Evolutionary conservation across 2,797 vertebrate species (phyloP).

Genomic region (Lophura swinhoii): DNA sequence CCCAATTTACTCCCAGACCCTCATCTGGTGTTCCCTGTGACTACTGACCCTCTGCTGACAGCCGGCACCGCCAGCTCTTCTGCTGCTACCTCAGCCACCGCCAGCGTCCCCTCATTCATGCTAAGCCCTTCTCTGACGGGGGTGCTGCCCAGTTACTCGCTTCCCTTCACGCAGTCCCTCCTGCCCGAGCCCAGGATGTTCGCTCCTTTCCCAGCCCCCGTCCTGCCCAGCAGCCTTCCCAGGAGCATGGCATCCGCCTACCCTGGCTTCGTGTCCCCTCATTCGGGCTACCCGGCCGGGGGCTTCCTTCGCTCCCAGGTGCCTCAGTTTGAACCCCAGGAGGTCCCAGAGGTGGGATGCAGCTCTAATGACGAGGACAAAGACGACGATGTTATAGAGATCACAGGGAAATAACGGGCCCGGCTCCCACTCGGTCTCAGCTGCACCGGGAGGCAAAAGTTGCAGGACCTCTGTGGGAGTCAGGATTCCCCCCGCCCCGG

Average conservation of each 20-base stretch:
- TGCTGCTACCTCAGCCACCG: constrained; percentile 88
- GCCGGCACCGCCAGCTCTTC: constrained; percentile 86
- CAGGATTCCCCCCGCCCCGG: constrained; percentile 61
- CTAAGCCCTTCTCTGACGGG: constrained; percentile 92
- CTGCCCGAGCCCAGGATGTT: constrained; percentile 93
- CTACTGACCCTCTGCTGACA: constrained; percentile 88
- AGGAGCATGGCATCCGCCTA: constrained; percentile 82
- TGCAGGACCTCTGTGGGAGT: constrained; percentile 70
- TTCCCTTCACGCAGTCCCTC: constrained; percentile 92
- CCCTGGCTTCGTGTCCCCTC: constrained; percentile 83
- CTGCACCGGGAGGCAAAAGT: constrained; percentile 50
- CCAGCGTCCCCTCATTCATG: constrained; percentile 90
- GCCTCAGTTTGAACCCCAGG: constrained; percentile 84
- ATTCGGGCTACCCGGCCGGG: constrained; percentile 80
- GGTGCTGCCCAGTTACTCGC: constrained; percentile 89
- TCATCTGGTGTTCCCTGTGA: constrained; percentile 91
- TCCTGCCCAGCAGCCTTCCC: constrained; percentile 87
- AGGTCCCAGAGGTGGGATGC: constrained; percentile 87
- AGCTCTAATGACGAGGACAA: constrained; percentile 92
- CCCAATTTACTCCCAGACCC: constrained; percentile 92
- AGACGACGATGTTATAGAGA: constrained; percentile 94
- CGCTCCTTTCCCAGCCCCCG: constrained; percentile 84
- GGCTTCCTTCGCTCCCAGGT: constrained; percentile 88
- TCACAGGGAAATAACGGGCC: constrained; percentile 90
- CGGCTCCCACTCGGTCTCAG: constrained; percentile 32